Conservation (phyloP, 2,888 invertebrate species). For the Yponomeuta sedellus region DNA sequence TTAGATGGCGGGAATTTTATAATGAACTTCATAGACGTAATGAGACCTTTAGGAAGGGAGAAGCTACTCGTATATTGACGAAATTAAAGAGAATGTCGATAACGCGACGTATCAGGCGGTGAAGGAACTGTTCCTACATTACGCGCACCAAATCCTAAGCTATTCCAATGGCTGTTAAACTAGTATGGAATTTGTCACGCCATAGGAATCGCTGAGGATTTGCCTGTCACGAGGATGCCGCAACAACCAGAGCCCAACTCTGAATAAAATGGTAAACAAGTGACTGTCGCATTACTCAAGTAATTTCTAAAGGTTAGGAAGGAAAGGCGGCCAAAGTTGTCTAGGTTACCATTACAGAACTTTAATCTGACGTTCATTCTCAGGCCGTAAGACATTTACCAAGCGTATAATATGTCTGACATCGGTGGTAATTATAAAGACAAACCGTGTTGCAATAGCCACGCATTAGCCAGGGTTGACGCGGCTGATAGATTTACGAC, state of each 20-base stretch:
- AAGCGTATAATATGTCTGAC: neutral
- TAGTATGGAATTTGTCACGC: no score
- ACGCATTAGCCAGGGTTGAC: conserved; percentile 13
- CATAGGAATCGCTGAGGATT: no score
- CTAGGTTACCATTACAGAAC: neutral
- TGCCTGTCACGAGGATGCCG: no score
- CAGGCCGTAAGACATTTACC: neutral
- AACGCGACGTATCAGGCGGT: neutral
- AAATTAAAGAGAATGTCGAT: no score
- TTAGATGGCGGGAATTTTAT: no score
- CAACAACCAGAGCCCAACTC: neutral
- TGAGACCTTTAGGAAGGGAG: no score
- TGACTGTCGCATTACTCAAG: no score
- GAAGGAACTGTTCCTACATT: neutral
- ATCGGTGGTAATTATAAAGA: conserved; percentile 12
- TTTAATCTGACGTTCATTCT: neutral
- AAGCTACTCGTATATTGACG: no score
- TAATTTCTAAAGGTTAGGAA: neutral
- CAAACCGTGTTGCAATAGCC: conserved; percentile 10
- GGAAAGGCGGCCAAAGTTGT: neutral
- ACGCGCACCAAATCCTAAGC: no score
- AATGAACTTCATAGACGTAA: no score
- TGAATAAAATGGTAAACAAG: neutral
- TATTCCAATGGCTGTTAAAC: no score
- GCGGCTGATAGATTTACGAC: conserved; percentile 20